These are phyloP conservation scores for Campylomormyrus tamandua DNA, from an alignment of 2,113 vertebrate species.

Conservation along the genomic window DNA sequence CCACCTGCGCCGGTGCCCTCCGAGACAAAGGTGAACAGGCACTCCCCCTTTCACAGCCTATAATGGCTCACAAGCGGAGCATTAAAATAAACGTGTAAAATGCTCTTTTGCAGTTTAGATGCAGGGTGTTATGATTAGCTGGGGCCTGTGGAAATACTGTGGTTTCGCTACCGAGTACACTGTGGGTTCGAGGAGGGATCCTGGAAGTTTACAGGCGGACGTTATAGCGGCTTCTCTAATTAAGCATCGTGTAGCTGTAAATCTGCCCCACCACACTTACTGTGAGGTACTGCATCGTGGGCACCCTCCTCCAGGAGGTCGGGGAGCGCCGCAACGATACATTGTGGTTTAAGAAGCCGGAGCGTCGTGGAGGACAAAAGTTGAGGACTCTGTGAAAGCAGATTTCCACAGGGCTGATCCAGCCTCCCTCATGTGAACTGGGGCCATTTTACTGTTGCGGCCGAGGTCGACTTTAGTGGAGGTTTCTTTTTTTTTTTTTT, in stretches of 20 bases:
- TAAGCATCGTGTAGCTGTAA: conserved; percentile 60
- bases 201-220: conserved; percentile 45
- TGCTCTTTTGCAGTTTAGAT: conserved; percentile 12
- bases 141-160: conserved; percentile 35
- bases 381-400: conserved; percentile 51
- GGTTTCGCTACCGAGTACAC: conserved; percentile 19
- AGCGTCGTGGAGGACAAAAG: conserved; percentile 30
- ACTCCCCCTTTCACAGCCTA: not conserved
- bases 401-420: conserved; percentile 39
- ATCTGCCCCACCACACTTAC: conserved; percentile 31
- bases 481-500: conserved; percentile 56
- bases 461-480: conserved; percentile 51
- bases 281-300: conserved; percentile 37
- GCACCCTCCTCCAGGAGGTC: conserved; percentile 19
- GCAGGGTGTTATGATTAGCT: conserved; percentile 24
- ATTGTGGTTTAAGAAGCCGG: conserved; percentile 23
- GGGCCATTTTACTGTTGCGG: conserved; percentile 56
- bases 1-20: not conserved
- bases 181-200: conserved; percentile 30
- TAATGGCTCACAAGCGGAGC: conserved; percentile 21
- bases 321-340: conserved; percentile 35
- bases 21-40: not conserved
- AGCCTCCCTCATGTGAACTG: conserved; percentile 48
- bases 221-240: conserved; percentile 58
- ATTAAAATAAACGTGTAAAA: conserved; percentile 25